These are phyloP conservation scores for Danio jaintianensis DNA, from an alignment of 2,797 vertebrate species.

Conservation along the genomic window DNA sequence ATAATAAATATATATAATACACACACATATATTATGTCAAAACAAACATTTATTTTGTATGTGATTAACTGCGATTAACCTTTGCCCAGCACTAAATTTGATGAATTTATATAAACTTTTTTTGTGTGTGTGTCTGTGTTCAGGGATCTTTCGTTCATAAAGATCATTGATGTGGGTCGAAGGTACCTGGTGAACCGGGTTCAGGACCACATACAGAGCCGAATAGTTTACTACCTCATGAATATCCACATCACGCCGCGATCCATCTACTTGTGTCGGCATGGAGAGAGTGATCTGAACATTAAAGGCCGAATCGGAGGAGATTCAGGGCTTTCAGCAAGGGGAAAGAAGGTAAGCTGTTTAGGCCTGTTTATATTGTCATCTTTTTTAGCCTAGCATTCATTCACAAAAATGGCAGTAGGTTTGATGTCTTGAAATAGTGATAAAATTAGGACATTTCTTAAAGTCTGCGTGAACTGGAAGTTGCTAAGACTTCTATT, in stretches of 20 bases:
- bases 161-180: slow-evolving; percentile 97
- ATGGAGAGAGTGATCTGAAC: slow-evolving; percentile 97
- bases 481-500: too few species aligned
- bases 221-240: slow-evolving; percentile 99
- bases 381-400: background rate
- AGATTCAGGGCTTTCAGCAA: slow-evolving; percentile 89
- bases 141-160: slow-evolving; percentile 97
- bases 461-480: too few species aligned
- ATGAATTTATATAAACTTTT: too few species aligned
- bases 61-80: too few species aligned
- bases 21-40: too few species aligned
- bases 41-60: too few species aligned
- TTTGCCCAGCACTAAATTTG: too few species aligned
- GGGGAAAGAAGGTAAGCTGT: slow-evolving; percentile 85
- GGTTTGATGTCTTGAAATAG: background rate
- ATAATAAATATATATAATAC: too few species aligned
- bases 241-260: slow-evolving; percentile 98
- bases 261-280: slow-evolving; percentile 97
- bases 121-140: slow-evolving; percentile 3
- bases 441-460: background rate
- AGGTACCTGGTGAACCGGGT: slow-evolving; percentile 95
- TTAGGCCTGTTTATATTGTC: background rate
- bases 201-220: slow-evolving; percentile 97
- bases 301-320: slow-evolving; percentile 95
- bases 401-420: background rate